These are phyloP conservation scores for Bimastos eiseni DNA, from an alignment of 2,888 invertebrate species.

Conservation along the genomic window DNA sequence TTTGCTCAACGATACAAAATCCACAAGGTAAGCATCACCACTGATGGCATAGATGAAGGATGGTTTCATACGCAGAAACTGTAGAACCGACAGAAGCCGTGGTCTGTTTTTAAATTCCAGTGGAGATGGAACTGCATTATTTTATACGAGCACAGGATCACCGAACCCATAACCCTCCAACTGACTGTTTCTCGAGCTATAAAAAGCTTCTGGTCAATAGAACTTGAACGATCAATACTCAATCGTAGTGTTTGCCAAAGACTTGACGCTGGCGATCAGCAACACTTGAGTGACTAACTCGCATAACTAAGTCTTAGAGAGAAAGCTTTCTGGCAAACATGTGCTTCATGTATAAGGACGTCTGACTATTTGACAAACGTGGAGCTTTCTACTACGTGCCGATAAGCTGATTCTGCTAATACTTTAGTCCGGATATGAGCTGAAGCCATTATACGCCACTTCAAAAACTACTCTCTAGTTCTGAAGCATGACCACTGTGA, in stretches of 20 bases:
- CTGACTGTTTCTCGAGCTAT: background rate
- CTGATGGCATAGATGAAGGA: background rate
- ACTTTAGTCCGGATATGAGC: background rate
- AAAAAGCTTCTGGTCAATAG: background rate
- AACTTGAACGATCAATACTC: background rate
- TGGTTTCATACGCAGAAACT: background rate
- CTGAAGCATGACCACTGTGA: background rate
- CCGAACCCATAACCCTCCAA: background rate
- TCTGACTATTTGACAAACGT: background rate
- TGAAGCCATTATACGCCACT: background rate
- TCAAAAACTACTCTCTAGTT: background rate
- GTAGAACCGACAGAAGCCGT: no score
- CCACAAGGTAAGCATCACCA: background rate
- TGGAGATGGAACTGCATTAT: no score
- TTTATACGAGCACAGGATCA: no score
- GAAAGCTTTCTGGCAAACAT: background rate
- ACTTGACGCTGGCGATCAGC: slow-evolving; percentile 5
- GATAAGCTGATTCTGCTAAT: background rate
- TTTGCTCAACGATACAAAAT: background rate
- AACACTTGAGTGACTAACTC: background rate
- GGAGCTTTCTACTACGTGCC: background rate
- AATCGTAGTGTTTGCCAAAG: background rate
- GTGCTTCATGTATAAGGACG: background rate
- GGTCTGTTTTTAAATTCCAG: no score
- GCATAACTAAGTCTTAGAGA: background rate